Base-by-base conservation (phyloP, 2,888 invertebrate species). In the Cheilosia soror region DNA sequence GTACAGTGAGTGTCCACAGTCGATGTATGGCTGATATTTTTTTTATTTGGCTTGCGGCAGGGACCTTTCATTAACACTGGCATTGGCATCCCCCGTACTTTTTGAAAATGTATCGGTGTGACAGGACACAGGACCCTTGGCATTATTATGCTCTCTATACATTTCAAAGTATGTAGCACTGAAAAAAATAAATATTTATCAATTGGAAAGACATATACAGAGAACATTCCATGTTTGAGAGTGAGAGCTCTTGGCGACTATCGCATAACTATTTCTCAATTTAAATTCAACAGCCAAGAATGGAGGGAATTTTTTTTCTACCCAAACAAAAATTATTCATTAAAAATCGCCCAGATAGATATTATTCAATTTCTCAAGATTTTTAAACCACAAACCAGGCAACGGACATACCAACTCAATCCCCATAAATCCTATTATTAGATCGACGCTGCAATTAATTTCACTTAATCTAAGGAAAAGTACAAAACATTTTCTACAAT, bases 351-450 rank as follows among this genome's bases (percentile, higher is more conserved):
- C 55, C 11, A 55, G 55, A 37, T 11, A 55, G 55, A 37, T 11
- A 27, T 33, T 68, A 55, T 55, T 7, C 15, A 31, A 9, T 44
- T 37, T 69, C 25, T 31, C 20, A 20, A 20, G 20, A 20, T 20
- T 20, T 20, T 13, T 27, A 47, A 33, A 31, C 25, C 5, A 42
- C 5, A 42, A 55, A 42, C 42, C 13, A 44, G 4, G 44, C 9
- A 6, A 7, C 33, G 33, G 5, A 27, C 20, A 31, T 42, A 55
- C 2, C 5, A n/a, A 42, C 2, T 27, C 53, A 72, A 62, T 60
- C 80, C 81, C 76, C 68, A 63, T 49, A 49, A 81, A 81, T 51
- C 29, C 81, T 81, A 80, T 75, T 51, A 49, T 76, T 76, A 81
- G 76, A 40, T 20, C 42, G 33, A 68, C 29, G 57, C 42, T 31